These are phyloP conservation scores for Falco rusticolus DNA, from an alignment of 2,797 vertebrate species.

Conservation along the genomic window DNA sequence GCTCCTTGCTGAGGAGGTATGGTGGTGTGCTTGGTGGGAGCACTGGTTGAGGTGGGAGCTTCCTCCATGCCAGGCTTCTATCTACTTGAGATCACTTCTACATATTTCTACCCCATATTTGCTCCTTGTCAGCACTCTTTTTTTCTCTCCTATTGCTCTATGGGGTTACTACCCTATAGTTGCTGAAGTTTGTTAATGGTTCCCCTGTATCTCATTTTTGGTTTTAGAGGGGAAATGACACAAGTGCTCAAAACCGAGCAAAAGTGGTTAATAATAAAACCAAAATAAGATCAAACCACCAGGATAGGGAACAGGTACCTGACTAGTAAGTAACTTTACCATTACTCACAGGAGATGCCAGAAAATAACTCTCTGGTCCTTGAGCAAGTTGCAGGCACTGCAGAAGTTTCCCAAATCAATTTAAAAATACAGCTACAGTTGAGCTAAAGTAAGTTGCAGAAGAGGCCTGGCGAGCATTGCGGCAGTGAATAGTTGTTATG, in stretches of 20 bases:
- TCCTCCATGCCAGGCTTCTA: not conserved
- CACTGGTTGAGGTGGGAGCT: not conserved
- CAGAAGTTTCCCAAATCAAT: not conserved
- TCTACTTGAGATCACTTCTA: not conserved
- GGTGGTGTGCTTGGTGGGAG: not conserved
- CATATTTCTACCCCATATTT: not conserved
- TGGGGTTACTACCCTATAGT: not conserved
- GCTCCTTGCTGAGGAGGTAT: not conserved
- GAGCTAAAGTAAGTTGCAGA: not conserved
- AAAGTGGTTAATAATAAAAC: not conserved
- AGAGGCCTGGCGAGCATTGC: accelerated
- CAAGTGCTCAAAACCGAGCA: not conserved
- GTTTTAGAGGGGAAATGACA: not conserved
- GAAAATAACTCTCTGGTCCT: not conserved
- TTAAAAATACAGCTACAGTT: not conserved
- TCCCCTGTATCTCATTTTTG: not conserved
- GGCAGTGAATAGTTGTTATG: not conserved
- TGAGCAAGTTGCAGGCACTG: not conserved
- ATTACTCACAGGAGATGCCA: not conserved
- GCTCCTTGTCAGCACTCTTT: no score
- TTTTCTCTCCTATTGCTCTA: not conserved
- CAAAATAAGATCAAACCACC: not conserved
- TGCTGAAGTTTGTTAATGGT: accelerated
- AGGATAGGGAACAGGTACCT: not conserved
- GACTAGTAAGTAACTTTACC: not conserved